phyloP scores from a whole-genome alignment of 2,888 invertebrate genomes.

The Chymomyza amoena region DNA sequence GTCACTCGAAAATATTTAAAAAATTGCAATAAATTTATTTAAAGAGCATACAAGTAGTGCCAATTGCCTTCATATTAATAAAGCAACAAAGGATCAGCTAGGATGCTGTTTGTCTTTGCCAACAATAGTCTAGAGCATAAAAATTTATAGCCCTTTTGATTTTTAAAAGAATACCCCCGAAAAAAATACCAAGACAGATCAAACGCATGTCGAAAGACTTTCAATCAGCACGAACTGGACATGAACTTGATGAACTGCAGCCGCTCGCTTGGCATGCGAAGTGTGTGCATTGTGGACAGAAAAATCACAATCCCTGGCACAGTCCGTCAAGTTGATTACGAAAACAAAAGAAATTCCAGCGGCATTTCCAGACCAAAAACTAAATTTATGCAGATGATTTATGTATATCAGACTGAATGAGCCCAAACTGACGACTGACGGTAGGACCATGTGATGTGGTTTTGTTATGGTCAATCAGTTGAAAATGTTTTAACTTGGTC shows the following conservation, averaged over 20 bases:
- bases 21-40: not conserved
- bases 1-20: not conserved
- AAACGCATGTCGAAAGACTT: slow-evolving; percentile 43
- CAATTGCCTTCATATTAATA: not conserved
- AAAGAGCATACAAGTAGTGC: not conserved
- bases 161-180: not conserved
- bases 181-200: not conserved
- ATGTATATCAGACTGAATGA: slow-evolving; percentile 48
- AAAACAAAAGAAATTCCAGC: slow-evolving; percentile 70
- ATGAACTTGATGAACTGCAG: slow-evolving; percentile 51
- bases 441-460: not conserved
- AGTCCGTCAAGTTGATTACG: slow-evolving; percentile 15
- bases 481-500: not conserved
- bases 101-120: not conserved
- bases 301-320: not conserved
- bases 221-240: slow-evolving; percentile 52
- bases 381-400: slow-evolving; percentile 75
- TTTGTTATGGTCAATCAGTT: not conserved
- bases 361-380: slow-evolving; percentile 33
- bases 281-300: not conserved
- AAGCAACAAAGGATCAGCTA: not conserved
- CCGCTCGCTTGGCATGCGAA: not conserved
- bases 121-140: not conserved
- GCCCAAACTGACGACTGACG: not conserved
- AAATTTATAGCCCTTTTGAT: not conserved